Evolutionary conservation across 1,140 invertebrate genomes (phyloP), one percentile per base, ranked within the genome.

Genomic region (Bombus terrestris): DNA sequence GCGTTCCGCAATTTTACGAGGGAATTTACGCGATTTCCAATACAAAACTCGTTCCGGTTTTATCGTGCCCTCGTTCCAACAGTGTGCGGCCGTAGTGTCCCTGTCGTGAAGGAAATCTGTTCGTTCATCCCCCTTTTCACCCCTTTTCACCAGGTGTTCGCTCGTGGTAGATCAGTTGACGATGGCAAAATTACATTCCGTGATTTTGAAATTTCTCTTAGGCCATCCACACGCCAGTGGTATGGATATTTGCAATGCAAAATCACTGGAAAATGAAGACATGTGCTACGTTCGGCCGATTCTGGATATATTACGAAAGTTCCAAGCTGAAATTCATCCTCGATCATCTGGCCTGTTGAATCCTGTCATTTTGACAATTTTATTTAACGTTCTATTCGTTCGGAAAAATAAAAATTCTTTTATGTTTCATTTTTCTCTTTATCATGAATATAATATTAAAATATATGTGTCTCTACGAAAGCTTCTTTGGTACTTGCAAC

Each of bases 21-120:
- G 57, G 80, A 91, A 90, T 90, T 90, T 89, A 90, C 88, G 86
- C 87, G 83, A 90, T 87, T 87, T 83, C 85, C 87, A 86, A 91
- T 91, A 88, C 90, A 91, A 90, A 87, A 78, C 83, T 91, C 89
- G 85, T 86, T 86, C 74, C 83, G 81, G 83, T 83, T 86, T 86
- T 86, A 86, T 83, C 72, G 83, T 9, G 28, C 9, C 25, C 32
- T 2, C 35, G 59, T 37, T 59, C 25, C 47, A 28, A 1, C 83
- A 37, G 53, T n/a, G 69, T 73, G 69, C 57, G 82, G 43, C 71
- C 47, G 35, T 57, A 28, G 59, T 53, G 41, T 37, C 62, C 62
- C 41, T 28, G 43, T 5, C 43, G 59, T 6, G 57, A 78, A 84
- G 82, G 41, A 79, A 71, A 84, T 84, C 82, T 59, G 82, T 39